Evolutionary conservation across 2,888 invertebrate genomes (phyloP).

Genomic region (Cosmorhoe ocellata): DNA sequence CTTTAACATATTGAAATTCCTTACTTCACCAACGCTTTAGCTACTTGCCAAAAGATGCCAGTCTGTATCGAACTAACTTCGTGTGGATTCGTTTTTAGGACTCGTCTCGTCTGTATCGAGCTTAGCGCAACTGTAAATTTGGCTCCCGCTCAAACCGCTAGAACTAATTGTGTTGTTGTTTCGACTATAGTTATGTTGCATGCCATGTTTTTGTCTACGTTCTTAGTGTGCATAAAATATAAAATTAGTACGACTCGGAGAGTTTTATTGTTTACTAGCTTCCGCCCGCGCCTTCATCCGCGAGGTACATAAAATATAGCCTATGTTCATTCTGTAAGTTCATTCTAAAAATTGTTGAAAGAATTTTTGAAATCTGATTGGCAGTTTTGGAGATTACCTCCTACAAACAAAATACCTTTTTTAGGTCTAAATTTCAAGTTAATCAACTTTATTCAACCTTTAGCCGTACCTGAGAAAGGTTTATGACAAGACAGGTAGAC

Average conservation of each 20-base stretch:
- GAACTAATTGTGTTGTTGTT: slow-evolving; percentile 33
- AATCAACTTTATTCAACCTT: no score
- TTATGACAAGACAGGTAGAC: no score
- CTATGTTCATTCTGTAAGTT: no score
- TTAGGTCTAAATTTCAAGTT: no score
- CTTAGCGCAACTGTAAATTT: slow-evolving; percentile 38
- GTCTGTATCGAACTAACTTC: neutral
- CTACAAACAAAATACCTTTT: no score
- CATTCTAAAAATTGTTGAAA: no score
- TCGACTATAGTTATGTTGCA: slow-evolving; percentile 54
- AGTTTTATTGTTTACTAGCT: slow-evolving; percentile 16
- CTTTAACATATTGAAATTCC: neutral
- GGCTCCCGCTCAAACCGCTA: slow-evolving; percentile 38
- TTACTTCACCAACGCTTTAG: neutral
- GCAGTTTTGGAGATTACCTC: no score
- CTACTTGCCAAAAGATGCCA: neutral
- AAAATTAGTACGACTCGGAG: slow-evolving; percentile 10
- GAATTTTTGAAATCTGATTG: no score
- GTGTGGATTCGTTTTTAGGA: neutral
- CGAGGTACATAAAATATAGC: no score
- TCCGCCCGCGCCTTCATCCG: no score
- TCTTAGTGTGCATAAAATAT: slow-evolving; percentile 19
- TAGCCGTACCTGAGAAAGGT: no score
- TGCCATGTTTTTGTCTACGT: slow-evolving; percentile 50
- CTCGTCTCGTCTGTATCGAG: slow-evolving; percentile 9